Percentiles rank a stretch among this genome's conserved stretches.
Conservation (phyloP, 2,888 invertebrate species). For the Drepanosiphum platanoidis region DNA sequence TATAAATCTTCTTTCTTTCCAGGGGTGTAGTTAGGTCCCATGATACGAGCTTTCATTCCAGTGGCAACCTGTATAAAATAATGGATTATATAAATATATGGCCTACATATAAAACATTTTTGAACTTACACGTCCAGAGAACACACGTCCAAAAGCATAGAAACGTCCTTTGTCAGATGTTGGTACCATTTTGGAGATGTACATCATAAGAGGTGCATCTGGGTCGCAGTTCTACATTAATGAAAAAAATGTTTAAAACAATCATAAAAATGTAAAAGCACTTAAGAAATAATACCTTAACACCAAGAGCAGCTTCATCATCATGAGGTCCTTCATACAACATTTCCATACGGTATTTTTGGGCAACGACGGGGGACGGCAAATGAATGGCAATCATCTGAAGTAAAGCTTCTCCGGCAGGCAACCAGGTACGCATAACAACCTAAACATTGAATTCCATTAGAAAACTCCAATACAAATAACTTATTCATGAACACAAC, state of each 20-base stretch:
- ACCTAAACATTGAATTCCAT: constrained; percentile 70
- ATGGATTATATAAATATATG: background rate
- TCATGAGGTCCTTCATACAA: constrained; percentile 98
- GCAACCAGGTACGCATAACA: constrained; percentile 99
- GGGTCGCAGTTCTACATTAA: constrained; percentile 86
- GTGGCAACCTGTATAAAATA: constrained; percentile 73
- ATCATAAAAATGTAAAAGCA: background rate
- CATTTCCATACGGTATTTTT: constrained; percentile 99
- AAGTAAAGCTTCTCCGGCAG: constrained; percentile 98
- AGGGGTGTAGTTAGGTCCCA: constrained; percentile 98
- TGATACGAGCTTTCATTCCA: constrained; percentile 94
- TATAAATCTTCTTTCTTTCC: constrained; percentile 99
- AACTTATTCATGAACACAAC: background rate
- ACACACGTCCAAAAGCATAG: constrained; percentile 99
- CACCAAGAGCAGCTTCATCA: constrained; percentile 92
- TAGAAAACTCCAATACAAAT: background rate
- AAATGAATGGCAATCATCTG: constrained; percentile 99
- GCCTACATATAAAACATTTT: background rate
- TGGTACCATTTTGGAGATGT: constrained; percentile 99
- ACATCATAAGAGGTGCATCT: constrained; percentile 99
- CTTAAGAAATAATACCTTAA: constrained; percentile 73
- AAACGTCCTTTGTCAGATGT: constrained; percentile 99
- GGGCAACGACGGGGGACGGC: constrained; percentile 98
- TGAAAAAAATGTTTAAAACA: background rate
- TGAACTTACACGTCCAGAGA: constrained; percentile 84